These are phyloP conservation scores for Orycteropus afer DNA, from an alignment of 2,113 vertebrate species.

Conservation along the genomic window DNA sequence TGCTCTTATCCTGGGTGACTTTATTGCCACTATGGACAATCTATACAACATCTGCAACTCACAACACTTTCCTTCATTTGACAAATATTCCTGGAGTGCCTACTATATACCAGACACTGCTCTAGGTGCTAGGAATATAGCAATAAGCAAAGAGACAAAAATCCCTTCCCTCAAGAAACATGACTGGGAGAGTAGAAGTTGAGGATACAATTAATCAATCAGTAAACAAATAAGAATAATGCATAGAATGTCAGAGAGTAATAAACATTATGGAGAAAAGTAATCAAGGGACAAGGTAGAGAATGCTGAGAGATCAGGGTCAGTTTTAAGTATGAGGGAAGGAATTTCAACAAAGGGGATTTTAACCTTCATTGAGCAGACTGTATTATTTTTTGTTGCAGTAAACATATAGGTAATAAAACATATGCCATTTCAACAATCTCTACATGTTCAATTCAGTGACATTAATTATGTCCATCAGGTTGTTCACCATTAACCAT, in stretches of 20 bases:
- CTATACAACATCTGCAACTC: neutral
- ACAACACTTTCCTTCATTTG: neutral
- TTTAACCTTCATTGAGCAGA: neutral
- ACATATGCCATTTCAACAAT: neutral
- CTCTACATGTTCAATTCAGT: neutral
- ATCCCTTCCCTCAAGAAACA: neutral
- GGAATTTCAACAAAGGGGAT: neutral
- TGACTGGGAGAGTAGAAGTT: neutral
- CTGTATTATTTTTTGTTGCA: neutral
- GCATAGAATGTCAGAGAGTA: no score
- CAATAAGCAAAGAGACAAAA: neutral
- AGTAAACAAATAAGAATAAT: neutral
- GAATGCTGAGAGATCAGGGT: neutral
- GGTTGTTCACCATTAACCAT: neutral
- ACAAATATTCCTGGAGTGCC: conserved; percentile 9
- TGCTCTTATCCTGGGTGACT: neutral
- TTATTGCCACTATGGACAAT: neutral
- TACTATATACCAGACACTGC: no score
- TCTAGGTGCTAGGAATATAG: no score
- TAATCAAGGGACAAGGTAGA: no score
- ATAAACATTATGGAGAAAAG: no score
- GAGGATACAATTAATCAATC: neutral
- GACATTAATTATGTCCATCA: neutral
- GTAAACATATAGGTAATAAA: neutral
- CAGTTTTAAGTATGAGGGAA: conserved; percentile 32